phyloP scores from a whole-genome alignment of 2,888 invertebrate species.

The Acronicta psi region DNA sequence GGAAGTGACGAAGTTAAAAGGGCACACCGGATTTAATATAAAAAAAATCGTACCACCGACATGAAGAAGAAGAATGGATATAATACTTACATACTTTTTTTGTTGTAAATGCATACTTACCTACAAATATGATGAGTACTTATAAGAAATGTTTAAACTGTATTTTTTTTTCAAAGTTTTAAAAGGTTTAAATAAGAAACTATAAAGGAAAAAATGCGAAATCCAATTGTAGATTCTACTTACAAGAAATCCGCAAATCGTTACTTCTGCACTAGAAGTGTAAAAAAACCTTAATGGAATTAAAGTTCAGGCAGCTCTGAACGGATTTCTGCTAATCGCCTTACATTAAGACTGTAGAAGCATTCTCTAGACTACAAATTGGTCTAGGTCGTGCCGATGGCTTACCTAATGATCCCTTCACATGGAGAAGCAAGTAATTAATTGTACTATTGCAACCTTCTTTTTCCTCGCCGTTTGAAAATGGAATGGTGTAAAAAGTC shows the following conservation, averaged over 20 bases:
- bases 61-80: too few species aligned
- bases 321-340: slow-evolving; percentile 60
- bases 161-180: too few species aligned
- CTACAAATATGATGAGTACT: too few species aligned
- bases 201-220: neutral
- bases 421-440: neutral
- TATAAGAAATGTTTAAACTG: too few species aligned
- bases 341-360: slow-evolving; percentile 54
- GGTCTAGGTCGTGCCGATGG: slow-evolving; percentile 34
- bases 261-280: slow-evolving; percentile 19
- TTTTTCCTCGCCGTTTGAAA: too few species aligned
- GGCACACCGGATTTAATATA: too few species aligned
- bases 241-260: neutral
- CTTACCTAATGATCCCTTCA: slow-evolving; percentile 7
- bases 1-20: too few species aligned
- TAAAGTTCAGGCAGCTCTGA: slow-evolving; percentile 50
- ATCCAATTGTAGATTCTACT: neutral
- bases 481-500: too few species aligned
- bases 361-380: slow-evolving; percentile 44
- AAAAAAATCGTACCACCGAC: too few species aligned
- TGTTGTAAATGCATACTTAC: too few species aligned
- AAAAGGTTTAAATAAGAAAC: neutral
- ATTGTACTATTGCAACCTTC: neutral
- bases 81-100: too few species aligned
- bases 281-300: slow-evolving; percentile 39